These are phyloP conservation scores for Tetramorium bicarinatum DNA, from an alignment of 2,888 invertebrate genomes.

Conservation along the genomic window DNA sequence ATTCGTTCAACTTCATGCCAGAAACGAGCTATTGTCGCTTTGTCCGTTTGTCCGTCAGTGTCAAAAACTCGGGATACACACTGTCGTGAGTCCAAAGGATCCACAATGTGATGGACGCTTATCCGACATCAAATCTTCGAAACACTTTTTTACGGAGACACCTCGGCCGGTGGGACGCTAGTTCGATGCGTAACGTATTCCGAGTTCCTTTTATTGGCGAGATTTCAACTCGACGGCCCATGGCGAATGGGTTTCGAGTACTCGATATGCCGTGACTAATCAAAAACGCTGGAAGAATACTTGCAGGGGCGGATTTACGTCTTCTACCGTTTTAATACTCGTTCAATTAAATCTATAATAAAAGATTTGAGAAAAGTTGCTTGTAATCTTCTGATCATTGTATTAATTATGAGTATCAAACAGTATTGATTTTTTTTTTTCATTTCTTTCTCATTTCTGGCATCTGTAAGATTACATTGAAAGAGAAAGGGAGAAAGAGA, in stretches of 20 bases:
- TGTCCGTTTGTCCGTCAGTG: constrained; percentile 42
- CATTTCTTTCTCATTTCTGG: not conserved
- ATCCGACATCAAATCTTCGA: constrained; percentile 62
- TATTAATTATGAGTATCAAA: constrained; percentile 4
- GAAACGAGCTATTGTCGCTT: constrained; percentile 24
- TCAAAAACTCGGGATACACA: constrained; percentile 22
- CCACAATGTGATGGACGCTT: constrained; percentile 45
- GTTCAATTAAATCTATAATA: constrained; percentile 23
- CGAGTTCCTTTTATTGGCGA: constrained; percentile 33
- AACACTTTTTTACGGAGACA: constrained; percentile 51
- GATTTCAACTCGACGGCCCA: constrained; percentile 74
- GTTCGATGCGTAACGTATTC: constrained; percentile 40
- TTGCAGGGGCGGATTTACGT: constrained; percentile 56
- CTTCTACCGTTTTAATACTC: not conserved
- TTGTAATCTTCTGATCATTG: not conserved
- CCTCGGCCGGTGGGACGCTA: constrained; percentile 32
- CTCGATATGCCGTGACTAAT: constrained; percentile 78
- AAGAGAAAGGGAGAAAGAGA: not conserved
- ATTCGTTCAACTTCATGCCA: constrained; percentile 55
- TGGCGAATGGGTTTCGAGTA: constrained; percentile 77
- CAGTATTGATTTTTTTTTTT: not conserved
- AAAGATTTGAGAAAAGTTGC: not conserved
- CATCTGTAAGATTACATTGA: not conserved
- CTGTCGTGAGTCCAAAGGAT: constrained; percentile 1
- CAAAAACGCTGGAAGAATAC: constrained; percentile 66